phyloP scores from a whole-genome alignment of 2,113 vertebrate species.

The Strigops habroptila region DNA sequence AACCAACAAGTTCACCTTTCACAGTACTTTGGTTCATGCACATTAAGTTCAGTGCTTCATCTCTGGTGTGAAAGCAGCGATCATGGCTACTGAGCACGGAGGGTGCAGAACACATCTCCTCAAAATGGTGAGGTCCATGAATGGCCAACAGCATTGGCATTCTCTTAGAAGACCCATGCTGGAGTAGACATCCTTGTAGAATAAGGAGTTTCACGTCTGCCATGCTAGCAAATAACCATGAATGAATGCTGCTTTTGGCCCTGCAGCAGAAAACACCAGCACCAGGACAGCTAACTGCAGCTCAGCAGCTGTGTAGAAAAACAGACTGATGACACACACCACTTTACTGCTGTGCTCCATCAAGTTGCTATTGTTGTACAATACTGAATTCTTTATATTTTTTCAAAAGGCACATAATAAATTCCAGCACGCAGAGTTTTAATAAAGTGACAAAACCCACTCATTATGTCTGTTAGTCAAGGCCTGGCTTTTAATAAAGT shows the following conservation, averaged over 20 bases:
- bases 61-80: neutral
- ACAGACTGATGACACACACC: neutral
- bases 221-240: neutral
- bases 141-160: neutral
- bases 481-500: constrained; percentile 25
- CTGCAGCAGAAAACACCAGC: neutral
- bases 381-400: neutral
- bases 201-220: accelerated
- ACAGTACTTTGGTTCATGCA: neutral
- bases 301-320: neutral
- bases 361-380: neutral
- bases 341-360: neutral
- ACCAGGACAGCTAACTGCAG: neutral
- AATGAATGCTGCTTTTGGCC: neutral
- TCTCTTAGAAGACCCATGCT: neutral
- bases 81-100: accelerated
- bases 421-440: neutral
- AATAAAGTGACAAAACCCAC: constrained; percentile 5
- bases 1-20: neutral
- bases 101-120: neutral
- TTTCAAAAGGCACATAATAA: constrained; percentile 8
- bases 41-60: neutral
- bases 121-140: neutral
- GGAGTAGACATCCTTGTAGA: neutral
- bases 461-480: neutral